A percentile compares a stretch with the other conserved stretches of the same genome.
Conservation (phyloP, 2,888 invertebrate species). For the Idaea aversata region DNA sequence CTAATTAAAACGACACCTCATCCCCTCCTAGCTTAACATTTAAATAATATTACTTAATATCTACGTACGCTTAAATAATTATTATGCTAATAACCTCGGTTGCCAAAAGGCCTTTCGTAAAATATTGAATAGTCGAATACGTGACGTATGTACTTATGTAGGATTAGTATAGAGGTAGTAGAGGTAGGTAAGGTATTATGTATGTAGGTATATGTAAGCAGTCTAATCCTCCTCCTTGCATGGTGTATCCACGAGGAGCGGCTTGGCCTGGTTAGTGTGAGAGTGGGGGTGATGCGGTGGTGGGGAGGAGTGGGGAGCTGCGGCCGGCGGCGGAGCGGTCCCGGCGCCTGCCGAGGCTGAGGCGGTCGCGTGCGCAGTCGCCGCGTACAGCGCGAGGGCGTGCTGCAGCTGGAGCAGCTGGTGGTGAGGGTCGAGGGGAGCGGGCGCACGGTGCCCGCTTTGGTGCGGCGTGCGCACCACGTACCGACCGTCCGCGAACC, state of each 20-base stretch:
- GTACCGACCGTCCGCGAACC: slow-evolving; percentile 74
- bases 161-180: not conserved
- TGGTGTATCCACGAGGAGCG: slow-evolving; percentile 70
- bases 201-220: slow-evolving; percentile 12
- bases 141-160: not conserved
- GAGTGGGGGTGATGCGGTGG: slow-evolving; percentile 53
- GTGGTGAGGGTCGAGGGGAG: slow-evolving; percentile 71
- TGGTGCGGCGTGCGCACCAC: slow-evolving; percentile 76
- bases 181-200: not conserved
- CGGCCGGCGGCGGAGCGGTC: slow-evolving; percentile 44
- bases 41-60: not conserved
- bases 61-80: slow-evolving; percentile 58
- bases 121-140: slow-evolving; percentile 41
- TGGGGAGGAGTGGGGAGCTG: slow-evolving; percentile 48
- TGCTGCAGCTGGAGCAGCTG: slow-evolving; percentile 74
- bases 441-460: slow-evolving; percentile 73
- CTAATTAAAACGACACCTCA: slow-evolving; percentile 65
- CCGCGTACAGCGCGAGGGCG: slow-evolving; percentile 71
- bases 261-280: slow-evolving; percentile 59
- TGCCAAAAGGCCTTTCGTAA: slow-evolving; percentile 67
- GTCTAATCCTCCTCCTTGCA: slow-evolving; percentile 70
- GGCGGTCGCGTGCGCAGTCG: slow-evolving; percentile 70
- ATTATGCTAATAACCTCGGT: slow-evolving; percentile 61
- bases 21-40: slow-evolving; percentile 64
- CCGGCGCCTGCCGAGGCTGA: slow-evolving; percentile 37